Conservation (phyloP, 2,888 invertebrate genomes). For the Cephus runcator region DNA sequence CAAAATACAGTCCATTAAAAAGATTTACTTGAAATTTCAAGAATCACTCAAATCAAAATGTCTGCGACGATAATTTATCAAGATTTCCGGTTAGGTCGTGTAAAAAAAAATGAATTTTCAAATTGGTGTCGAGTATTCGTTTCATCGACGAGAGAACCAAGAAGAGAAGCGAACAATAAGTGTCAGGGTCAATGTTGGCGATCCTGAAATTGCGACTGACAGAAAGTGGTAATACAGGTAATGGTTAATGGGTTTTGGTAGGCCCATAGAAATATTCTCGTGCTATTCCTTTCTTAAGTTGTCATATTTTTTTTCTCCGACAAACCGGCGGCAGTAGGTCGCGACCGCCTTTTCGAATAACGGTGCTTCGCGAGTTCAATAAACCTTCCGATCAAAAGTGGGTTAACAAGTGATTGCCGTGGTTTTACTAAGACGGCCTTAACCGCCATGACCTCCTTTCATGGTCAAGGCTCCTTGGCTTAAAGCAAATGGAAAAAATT, state of each 20-base stretch:
- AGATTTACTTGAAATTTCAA: neutral
- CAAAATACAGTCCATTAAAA: conserved; percentile 1
- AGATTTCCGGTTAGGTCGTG: neutral
- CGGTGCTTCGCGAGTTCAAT: conserved; percentile 58
- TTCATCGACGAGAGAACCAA: neutral
- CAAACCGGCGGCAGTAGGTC: conserved; percentile 55
- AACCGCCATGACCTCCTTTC: conserved; percentile 61
- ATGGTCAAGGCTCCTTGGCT: conserved; percentile 50
- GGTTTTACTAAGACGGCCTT: conserved; percentile 46
- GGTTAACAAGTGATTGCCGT: conserved; percentile 55
- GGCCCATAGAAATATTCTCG: neutral
- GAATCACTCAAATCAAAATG: neutral
- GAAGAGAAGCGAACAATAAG: neutral
- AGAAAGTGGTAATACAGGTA: neutral
- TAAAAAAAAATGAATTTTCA: conserved; percentile 3
- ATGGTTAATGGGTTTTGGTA: neutral
- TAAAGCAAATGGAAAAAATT: neutral
- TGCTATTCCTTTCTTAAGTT: neutral
- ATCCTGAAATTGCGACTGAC: neutral
- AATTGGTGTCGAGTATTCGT: neutral
- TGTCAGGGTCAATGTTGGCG: neutral
- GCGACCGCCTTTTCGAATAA: conserved; percentile 61
- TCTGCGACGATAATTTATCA: neutral
- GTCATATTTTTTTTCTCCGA: neutral
- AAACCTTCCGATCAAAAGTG: conserved; percentile 57